These are phyloP conservation scores for Trypoxylus dichotomus DNA, from an alignment of 1,140 invertebrate species.

Conservation along the genomic window DNA sequence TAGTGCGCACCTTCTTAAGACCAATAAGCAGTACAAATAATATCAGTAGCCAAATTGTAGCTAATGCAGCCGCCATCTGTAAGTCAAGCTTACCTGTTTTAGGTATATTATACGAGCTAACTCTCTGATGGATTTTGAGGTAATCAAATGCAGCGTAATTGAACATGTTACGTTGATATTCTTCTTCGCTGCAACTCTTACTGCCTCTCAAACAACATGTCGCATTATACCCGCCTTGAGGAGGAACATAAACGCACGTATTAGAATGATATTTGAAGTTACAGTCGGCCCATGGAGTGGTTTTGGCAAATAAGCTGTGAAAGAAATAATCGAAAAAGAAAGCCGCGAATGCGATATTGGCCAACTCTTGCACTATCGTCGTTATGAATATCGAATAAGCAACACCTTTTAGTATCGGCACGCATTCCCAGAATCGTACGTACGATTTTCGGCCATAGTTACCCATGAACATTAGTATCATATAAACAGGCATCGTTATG, in stretches of 20 bases:
- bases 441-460: conserved; percentile 18
- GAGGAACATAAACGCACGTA: background rate
- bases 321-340: background rate
- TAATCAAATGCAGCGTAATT: background rate
- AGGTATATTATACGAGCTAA: too few species aligned
- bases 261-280: background rate
- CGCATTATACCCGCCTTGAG: background rate
- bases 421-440: conserved; percentile 22
- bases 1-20: background rate
- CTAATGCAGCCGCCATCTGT: background rate
- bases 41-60: background rate
- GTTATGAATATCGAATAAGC: background rate
- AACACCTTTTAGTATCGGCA: conserved; percentile 24
- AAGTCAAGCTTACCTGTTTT: background rate
- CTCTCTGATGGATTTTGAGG: background rate
- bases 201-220: background rate
- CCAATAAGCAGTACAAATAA: background rate
- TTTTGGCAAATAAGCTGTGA: background rate
- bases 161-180: background rate
- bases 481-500: conserved; percentile 28
- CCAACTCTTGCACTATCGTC: background rate
- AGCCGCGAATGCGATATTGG: background rate
- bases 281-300: conserved; percentile 8
- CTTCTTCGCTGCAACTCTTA: background rate
- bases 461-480: conserved; percentile 27